Evolutionary conservation across 2,888 invertebrate genomes (phyloP).

Genomic region (Sipha maydis): DNA sequence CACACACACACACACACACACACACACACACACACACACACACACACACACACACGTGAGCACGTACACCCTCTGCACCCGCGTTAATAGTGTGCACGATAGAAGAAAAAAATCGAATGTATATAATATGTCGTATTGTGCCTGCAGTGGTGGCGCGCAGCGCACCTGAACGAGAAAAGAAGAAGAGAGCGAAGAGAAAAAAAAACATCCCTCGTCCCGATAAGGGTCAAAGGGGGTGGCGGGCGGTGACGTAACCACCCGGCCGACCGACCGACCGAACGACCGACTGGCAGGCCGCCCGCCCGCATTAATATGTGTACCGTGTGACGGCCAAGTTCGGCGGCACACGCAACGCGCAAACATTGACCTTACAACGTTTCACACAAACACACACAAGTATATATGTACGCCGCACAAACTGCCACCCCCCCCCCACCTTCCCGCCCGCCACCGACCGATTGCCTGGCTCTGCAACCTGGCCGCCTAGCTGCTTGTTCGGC

Average conservation of each 20-base stretch:
- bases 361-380: constrained; percentile 45
- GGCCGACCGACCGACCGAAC: background rate
- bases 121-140: constrained; percentile 6
- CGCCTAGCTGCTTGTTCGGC: background rate
- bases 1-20: too few relatives aligned
- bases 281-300: background rate
- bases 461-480: background rate
- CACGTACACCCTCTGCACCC: too few relatives aligned
- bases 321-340: constrained; percentile 27
- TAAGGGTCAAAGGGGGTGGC: constrained; percentile 19
- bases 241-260: constrained; percentile 43
- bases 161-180: constrained; percentile 32
- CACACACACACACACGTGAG: background rate
- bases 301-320: background rate
- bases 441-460: background rate
- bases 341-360: constrained; percentile 59
- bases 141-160: background rate
- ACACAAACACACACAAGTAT: background rate
- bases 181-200: background rate
- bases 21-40: background rate
- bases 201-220: constrained; percentile 5
- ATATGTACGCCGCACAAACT: background rate
- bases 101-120: background rate
- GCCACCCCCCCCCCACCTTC: background rate
- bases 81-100: background rate